These are phyloP conservation scores for Myotis brandtii DNA, from an alignment of 2,113 vertebrate species.

Conservation along the genomic window DNA sequence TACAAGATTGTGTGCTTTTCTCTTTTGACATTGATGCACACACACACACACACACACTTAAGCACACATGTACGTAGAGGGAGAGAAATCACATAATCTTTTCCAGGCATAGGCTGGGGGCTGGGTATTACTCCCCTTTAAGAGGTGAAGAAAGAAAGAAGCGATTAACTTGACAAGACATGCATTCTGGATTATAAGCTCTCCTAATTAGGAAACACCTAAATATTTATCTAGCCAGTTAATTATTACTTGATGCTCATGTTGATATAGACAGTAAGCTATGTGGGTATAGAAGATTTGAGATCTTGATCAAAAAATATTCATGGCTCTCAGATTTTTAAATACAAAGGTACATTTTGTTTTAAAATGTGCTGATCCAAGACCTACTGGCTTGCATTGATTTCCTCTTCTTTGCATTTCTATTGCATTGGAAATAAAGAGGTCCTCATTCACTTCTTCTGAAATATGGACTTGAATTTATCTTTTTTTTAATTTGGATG, in stretches of 20 bases:
- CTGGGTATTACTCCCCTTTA: conserved; percentile 23
- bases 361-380: conserved; percentile 86
- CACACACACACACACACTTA: not conserved
- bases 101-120: conserved; percentile 13
- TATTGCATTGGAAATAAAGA: conserved; percentile 77
- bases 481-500: no score
- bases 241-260: not conserved
- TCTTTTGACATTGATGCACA: conserved; percentile 48
- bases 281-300: not conserved
- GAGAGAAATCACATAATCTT: conserved; percentile 60
- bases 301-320: conserved; percentile 84
- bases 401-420: conserved; percentile 81
- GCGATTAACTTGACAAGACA: conserved; percentile 60
- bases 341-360: conserved; percentile 89
- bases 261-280: not conserved
- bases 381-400: conserved; percentile 76
- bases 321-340: conserved; percentile 86
- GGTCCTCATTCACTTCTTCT: conserved; percentile 67
- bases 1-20: conserved; percentile 68
- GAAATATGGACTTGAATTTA: conserved; percentile 75
- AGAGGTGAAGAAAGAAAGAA: conserved; percentile 8
- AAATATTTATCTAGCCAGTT: no score
- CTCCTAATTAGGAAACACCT: no score
- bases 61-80: not conserved
- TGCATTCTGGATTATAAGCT: conserved; percentile 75